Base-by-base conservation (phyloP, 64 coral and sea anemone species). In the Trachythela sp. region DNA sequence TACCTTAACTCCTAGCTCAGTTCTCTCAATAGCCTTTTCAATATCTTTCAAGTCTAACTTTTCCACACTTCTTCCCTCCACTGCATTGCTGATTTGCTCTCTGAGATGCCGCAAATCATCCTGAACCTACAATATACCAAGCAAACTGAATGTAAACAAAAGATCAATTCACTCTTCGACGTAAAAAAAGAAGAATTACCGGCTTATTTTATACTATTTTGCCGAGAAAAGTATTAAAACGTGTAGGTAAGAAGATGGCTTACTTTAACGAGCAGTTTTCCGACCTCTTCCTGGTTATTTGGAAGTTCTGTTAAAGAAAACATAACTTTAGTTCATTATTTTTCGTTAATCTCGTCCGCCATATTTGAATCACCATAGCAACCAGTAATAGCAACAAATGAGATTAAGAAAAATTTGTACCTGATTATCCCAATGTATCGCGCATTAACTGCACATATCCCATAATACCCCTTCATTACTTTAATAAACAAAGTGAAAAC, bases 251-350 rank as follows among this genome's bases (percentile, higher is more conserved):
- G 17, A 77, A 51, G 39, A 60, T 70, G 80, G 36, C 48, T 83
- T 89, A 94, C 95, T 91, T 99, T 99, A 38, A 95, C 96, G 87
- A 99, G 91, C 59, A 99, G 92, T 95, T 99, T 91, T 29, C 96
- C 96, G 87, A 99, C 90, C 83, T 99, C 96, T 26, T 59, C 88
- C 2, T 94, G 56, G 89, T 42, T 92, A 14, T 88, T 86, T 76
- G 77, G 48, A 20, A 86, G 32, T 84, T 99, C 89, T 40, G 93
- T 99, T 71, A 99, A 70, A 87, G 94, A 92, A 89, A 94, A 99
- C 96, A 99, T 99, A 9, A 37, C 33, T 80, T 30, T 30, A 36
- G 2, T 35, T 39, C 75, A 80, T 0, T 0, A 80, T 80, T 80
- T 18, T 80, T 27, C 20, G 20, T 24, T n/a, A 64, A 64, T 6